Evolutionary conservation across 1,140 invertebrate species (phyloP), one percentile per base, ranked within the genome.

Genomic region (Chionoecetes opilio): DNA sequence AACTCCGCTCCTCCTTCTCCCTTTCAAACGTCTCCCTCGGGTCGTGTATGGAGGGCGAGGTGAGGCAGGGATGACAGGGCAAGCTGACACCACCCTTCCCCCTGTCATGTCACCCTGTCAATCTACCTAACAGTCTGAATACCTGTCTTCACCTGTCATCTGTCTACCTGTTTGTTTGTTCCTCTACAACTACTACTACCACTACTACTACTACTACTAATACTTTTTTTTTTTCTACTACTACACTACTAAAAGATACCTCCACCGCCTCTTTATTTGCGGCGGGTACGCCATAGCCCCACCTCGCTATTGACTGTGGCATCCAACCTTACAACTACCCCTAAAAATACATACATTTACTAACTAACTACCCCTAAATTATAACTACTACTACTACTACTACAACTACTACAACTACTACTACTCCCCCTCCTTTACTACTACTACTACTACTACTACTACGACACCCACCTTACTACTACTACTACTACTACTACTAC

Each of bases 21-120:
- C 63, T 75, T 75, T n/a, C 63, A n/a, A 75, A 75, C 63, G 21
- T 75, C 63, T 75, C 63, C 63, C 63, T n/a, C 0, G 63, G 21
- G 63, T 21, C 63, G 26, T 75, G 63, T 75, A 75, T 75, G 63
- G 63, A 75, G 63, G 63, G 1, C 26, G 63, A 75, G 63, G 46
- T n/a, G 63, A 75, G 63, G 63, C 21, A 75, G 63, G 63, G 63
- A 17, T 75, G 63, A 75, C 63, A 75, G 63, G 63, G 63, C 21
- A 75, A 75, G 63, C 63, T 75, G 63, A 75, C 63, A 75, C 63
- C 63, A 75, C 63, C 63, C 63, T 11, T 75, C 63, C 63, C 63
- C 63, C 63, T 75, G 63, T 75, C 63, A 75, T 75, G 63, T 75
- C 63, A 1, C 63, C 63, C 21, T n/a, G 63, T 75, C 63, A 75